Evolutionary conservation across 2,888 invertebrate genomes (phyloP).

Genomic region (Hypomecis punctinalis): DNA sequence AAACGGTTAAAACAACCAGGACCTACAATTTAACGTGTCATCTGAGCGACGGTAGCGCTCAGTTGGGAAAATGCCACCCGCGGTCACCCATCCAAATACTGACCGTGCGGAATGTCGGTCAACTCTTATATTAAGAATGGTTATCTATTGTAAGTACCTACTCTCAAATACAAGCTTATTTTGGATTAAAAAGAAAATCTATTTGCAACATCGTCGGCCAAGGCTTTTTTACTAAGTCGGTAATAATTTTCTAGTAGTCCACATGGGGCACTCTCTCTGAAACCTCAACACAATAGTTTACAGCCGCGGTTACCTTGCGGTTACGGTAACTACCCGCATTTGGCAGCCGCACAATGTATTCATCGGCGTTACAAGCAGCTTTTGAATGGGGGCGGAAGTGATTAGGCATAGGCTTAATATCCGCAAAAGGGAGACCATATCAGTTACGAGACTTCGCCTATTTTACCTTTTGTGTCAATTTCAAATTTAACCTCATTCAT

Average conservation of each 20-base stretch:
- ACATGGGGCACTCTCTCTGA: not conserved
- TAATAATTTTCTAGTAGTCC: conserved; percentile 1
- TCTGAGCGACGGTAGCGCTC: too few relatives aligned
- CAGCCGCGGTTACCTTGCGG: conserved; percentile 12
- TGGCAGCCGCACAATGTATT: not conserved
- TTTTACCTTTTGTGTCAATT: too few relatives aligned
- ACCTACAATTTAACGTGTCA: too few relatives aligned
- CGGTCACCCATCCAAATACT: too few relatives aligned
- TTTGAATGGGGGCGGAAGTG: not conserved
- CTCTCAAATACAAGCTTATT: too few relatives aligned
- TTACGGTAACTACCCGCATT: conserved; percentile 19
- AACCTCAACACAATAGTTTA: conserved; percentile 10
- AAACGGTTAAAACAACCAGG: too few relatives aligned
- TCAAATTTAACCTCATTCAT: too few relatives aligned
- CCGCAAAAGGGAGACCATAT: not conserved
- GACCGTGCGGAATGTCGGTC: too few relatives aligned
- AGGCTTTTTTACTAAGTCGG: not conserved
- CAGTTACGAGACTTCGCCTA: not conserved
- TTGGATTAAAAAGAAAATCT: not conserved
- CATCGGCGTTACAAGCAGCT: not conserved
- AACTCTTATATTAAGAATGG: too few relatives aligned
- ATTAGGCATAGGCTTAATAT: conserved; percentile 1
- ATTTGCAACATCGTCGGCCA: not conserved
- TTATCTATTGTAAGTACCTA: too few relatives aligned
- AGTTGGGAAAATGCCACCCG: too few relatives aligned